These are phyloP conservation scores for Conistra vaccinii DNA, from an alignment of 2,888 invertebrate species.

Conservation along the genomic window DNA sequence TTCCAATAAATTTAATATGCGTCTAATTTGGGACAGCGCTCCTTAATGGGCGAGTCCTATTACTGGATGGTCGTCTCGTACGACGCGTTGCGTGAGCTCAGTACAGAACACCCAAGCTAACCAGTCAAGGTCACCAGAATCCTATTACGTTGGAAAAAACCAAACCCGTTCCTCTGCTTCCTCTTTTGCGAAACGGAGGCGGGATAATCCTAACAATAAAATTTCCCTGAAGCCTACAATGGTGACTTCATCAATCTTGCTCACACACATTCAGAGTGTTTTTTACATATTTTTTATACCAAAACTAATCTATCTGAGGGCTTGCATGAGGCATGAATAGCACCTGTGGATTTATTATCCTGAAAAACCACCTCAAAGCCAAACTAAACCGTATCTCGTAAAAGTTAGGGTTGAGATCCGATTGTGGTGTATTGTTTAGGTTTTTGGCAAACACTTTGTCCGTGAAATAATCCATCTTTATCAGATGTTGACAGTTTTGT, in stretches of 20 bases:
- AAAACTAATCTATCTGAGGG: constrained; percentile 64
- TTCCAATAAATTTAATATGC: too few species aligned
- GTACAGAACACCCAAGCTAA: too few species aligned
- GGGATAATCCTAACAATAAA: constrained; percentile 1
- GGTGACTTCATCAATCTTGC: constrained; percentile 53
- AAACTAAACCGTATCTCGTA: neutral
- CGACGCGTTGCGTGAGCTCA: too few species aligned
- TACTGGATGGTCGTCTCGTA: too few species aligned
- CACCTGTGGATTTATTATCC: constrained; percentile 69
- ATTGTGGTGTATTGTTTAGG: neutral
- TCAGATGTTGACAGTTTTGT: constrained; percentile 50
- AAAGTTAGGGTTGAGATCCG: neutral
- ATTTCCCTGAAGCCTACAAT: constrained; percentile 25
- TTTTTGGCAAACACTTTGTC: constrained; percentile 43
- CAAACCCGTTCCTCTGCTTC: neutral
- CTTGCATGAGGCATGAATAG: constrained; percentile 59
- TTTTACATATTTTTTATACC: constrained; percentile 54
- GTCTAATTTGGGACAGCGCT: too few species aligned
- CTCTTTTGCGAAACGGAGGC: neutral
- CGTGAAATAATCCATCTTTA: constrained; percentile 61
- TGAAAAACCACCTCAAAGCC: neutral
- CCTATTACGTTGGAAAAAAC: neutral
- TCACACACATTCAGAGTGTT: constrained; percentile 42
- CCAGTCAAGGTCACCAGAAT: too few species aligned
- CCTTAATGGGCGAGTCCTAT: too few species aligned